phyloP scores from a whole-genome alignment of 2,888 invertebrate genomes.

The Noctua fimbriata region DNA sequence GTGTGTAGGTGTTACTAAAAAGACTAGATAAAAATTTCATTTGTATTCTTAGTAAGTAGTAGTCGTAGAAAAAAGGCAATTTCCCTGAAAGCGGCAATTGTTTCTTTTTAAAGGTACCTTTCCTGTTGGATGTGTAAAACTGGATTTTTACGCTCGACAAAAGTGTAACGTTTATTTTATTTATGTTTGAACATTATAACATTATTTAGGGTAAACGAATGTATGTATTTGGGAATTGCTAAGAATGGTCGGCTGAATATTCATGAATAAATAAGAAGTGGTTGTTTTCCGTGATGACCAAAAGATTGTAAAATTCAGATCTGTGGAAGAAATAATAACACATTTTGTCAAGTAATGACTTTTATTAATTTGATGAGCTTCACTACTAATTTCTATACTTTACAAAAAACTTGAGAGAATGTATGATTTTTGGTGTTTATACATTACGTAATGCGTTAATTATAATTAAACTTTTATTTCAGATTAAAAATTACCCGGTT shows the following conservation, averaged over 20 bases:
- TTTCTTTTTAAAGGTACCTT: slow-evolving; percentile 48
- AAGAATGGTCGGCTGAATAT: background rate
- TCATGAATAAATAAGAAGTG: background rate
- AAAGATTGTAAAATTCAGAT: background rate
- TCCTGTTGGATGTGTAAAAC: slow-evolving; percentile 46
- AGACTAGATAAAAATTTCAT: slow-evolving; percentile 37
- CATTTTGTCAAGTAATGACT: background rate
- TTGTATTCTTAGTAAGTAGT: slow-evolving; percentile 43
- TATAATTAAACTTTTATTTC: no score
- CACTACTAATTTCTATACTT: background rate
- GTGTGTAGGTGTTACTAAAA: slow-evolving; percentile 14
- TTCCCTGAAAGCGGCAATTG: slow-evolving; percentile 57
- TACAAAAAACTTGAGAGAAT: background rate
- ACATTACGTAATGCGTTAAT: no score
- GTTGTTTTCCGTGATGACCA: background rate
- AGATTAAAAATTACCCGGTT: no score
- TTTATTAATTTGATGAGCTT: background rate
- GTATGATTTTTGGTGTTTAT: no score
- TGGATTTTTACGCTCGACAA: slow-evolving; percentile 41
- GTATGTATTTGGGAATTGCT: slow-evolving; percentile 8
- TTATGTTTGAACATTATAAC: slow-evolving; percentile 47
- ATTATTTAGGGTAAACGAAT: slow-evolving; percentile 35
- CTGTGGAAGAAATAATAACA: background rate
- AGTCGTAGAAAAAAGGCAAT: slow-evolving; percentile 52
- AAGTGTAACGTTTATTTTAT: slow-evolving; percentile 51